Evolutionary conservation across 1,140 invertebrate genomes (phyloP).

Genomic region (Heliothis subflexa): DNA sequence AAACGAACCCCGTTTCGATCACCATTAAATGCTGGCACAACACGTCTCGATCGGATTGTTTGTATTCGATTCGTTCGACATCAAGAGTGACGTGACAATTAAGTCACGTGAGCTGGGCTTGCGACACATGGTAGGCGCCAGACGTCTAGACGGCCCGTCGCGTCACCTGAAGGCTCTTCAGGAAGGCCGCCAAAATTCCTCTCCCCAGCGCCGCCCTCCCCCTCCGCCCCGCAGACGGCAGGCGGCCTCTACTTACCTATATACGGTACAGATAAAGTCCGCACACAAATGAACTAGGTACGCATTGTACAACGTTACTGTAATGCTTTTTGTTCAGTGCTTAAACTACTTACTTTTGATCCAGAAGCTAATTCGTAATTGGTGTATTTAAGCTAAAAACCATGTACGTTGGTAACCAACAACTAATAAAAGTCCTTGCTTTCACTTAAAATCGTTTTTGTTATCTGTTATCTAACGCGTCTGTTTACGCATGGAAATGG

Average conservation of each 20-base stretch:
- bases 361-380: slow-evolving; percentile 17
- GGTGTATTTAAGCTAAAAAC: slow-evolving; percentile 12
- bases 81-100: slow-evolving; percentile 41
- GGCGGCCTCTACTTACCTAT: slow-evolving; percentile 49
- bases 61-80: slow-evolving; percentile 27
- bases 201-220: slow-evolving; percentile 44
- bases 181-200: slow-evolving; percentile 60
- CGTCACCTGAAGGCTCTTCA: slow-evolving; percentile 78
- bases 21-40: not conserved
- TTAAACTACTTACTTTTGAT: slow-evolving; percentile 25
- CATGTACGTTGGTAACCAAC: not conserved
- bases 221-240: slow-evolving; percentile 39
- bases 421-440: not conserved
- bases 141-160: slow-evolving; percentile 75
- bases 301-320: slow-evolving; percentile 11
- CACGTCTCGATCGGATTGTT: not conserved
- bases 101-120: slow-evolving; percentile 53
- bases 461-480: not conserved
- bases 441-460: not conserved
- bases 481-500: not conserved
- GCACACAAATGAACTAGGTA: slow-evolving; percentile 20
- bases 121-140: slow-evolving; percentile 72
- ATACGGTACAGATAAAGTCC: slow-evolving; percentile 21
- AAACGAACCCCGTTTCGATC: not conserved
- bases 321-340: slow-evolving; percentile 29